Percentiles rank a stretch among this genome's conserved stretches.
These are phyloP conservation scores for Eleutherodactylus coqui DNA, from an alignment of 2,797 vertebrate genomes.

Conservation along the genomic window DNA sequence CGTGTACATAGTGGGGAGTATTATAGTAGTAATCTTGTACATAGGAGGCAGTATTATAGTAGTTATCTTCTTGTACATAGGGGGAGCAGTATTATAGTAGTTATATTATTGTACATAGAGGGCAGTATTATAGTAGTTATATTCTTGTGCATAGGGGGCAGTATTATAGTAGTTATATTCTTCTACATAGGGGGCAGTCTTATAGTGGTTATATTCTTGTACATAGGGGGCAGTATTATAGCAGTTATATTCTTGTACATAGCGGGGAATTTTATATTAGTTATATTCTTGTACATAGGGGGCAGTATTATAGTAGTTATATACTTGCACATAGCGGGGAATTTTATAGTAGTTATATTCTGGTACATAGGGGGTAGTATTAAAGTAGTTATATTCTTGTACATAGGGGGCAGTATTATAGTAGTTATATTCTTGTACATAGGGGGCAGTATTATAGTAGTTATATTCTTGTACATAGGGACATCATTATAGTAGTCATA, in stretches of 20 bases:
- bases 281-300: no score
- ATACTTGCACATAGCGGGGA: background rate
- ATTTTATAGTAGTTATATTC: background rate
- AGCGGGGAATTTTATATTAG: no score
- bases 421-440: background rate
- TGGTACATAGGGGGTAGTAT: background rate
- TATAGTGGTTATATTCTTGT: no score
- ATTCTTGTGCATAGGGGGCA: no score
- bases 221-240: background rate
- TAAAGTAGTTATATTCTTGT: background rate
- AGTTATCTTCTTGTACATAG: no score
- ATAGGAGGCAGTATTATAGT: no score
- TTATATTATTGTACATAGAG: background rate
- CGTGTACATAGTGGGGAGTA: no score
- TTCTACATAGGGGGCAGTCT: no score
- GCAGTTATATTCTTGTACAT: background rate
- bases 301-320: conserved; percentile 1
- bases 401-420: background rate
- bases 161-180: no score
- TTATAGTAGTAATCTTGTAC: no score
- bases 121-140: background rate
- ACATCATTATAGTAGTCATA: no score
- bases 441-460: background rate
- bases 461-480: conserved; percentile 7
- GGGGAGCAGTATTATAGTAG: no score